Conservation (phyloP, 1,140 invertebrate species). For the Megathymus violae region DNA sequence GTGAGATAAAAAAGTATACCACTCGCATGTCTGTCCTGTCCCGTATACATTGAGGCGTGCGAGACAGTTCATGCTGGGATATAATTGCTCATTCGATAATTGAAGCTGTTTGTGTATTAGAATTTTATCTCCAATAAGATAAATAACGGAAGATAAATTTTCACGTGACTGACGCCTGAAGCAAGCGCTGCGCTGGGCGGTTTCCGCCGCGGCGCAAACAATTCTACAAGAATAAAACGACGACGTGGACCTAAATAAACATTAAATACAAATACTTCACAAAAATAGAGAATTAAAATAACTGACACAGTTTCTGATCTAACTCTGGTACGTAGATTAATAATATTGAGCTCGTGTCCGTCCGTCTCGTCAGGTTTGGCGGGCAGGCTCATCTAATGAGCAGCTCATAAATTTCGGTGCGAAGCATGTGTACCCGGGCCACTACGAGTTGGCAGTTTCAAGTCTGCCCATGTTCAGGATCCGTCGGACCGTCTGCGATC, state of each 20-base stretch:
- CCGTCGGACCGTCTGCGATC: not conserved
- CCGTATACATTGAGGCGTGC: too few species aligned
- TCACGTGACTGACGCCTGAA: slow-evolving; percentile 10
- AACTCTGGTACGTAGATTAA: slow-evolving; percentile 46
- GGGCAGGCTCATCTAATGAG: too few species aligned
- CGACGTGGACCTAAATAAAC: slow-evolving; percentile 55
- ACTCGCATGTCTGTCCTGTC: too few species aligned
- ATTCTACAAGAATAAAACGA: slow-evolving; percentile 49
- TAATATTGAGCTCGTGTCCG: slow-evolving; percentile 49
- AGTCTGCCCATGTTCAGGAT: not conserved
- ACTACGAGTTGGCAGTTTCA: too few species aligned
- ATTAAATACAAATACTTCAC: slow-evolving; percentile 61
- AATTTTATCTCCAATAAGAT: slow-evolving; percentile 1
- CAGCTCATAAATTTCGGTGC: not conserved
- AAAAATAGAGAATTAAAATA: slow-evolving; percentile 67
- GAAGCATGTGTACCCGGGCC: too few species aligned
- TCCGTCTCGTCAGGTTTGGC: not conserved
- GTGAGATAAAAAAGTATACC: too few species aligned
- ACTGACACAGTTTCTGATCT: slow-evolving; percentile 66
- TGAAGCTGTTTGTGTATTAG: not conserved
- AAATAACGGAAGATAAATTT: slow-evolving; percentile 14
- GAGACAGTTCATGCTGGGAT: not conserved
- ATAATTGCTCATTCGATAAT: not conserved
- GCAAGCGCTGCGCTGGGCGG: slow-evolving; percentile 4
- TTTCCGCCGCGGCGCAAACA: slow-evolving; percentile 36